Base-by-base conservation (phyloP, 2,888 invertebrate species). In the Torymus aiolomorphi region DNA sequence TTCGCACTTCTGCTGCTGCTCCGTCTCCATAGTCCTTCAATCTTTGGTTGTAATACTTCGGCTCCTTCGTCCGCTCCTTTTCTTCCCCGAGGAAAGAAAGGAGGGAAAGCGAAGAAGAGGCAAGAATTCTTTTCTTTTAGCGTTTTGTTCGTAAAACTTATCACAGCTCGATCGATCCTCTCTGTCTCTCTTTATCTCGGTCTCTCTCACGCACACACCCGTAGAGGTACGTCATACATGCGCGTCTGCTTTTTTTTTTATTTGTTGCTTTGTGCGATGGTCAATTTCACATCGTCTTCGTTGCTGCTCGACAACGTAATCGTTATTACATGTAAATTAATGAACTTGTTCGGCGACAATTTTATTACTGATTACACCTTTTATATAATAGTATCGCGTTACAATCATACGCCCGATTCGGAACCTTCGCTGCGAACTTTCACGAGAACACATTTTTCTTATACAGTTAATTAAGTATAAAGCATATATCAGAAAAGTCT, bases 21-120 rank as follows among this genome's bases (percentile, higher is more conserved):
- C 10, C 49, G 20, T n/a, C 59, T 74, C 69, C 56, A 59, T 62
- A 59, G n/a, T 61, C 54, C 56, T 11, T 76, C 69, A 65, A 63
- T 81, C 79, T 81, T 76, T 81, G 79, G 81, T 79, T 81, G 79
- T 78, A 72, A 79, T 74, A 79, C 76, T 81, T 81, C 81, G 63
- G 67, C 81, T 81, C 72, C 72, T 65, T 76, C 76, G 75, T 20
- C 1, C 75, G 54, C 71, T 70, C 61, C 20, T 59, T 70, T 75
- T 80, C 72, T 71, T 42, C 61, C 11, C 54, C 65, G 42, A 65
- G 52, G 51, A 18, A 70, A 56, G 56, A 56, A 73, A 54, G 65
- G 59, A 57, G 65, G 70, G 49, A 63, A 59, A 65, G n/a, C 57
- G 62, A 63, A 63, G 72, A 77, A 78, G 76, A 76, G 81, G 76